A percentile compares a stretch with the other conserved stretches of the same genome.
These are phyloP conservation scores for Enteromius paludinosus DNA, from an alignment of 2,797 vertebrate genomes.

Conservation along the genomic window DNA sequence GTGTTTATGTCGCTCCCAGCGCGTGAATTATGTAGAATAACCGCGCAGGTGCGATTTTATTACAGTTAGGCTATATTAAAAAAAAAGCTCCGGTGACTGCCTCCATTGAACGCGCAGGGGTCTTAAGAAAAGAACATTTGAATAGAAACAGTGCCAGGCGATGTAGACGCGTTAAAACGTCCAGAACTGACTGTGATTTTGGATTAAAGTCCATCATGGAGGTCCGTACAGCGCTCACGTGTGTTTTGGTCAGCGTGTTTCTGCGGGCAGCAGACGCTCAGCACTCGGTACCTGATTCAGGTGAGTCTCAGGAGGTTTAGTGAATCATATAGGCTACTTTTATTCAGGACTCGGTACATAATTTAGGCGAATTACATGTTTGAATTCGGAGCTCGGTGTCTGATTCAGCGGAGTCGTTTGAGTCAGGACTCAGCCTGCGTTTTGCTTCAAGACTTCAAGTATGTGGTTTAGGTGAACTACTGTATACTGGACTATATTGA, in stretches of 20 bases:
- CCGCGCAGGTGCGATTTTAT: slow-evolving; percentile 23
- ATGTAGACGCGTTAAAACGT: slow-evolving; percentile 10
- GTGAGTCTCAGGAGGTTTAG: slow-evolving; percentile 64
- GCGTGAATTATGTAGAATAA: slow-evolving; percentile 1
- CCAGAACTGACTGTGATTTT: neutral
- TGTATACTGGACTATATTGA: neutral
- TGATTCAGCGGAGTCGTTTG: slow-evolving; percentile 6
- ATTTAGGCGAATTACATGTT: neutral
- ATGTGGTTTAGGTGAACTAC: neutral
- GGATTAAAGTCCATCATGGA: slow-evolving; percentile 65
- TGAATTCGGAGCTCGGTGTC: neutral
- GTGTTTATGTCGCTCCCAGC: neutral
- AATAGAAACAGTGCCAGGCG: neutral
- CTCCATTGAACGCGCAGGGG: neutral
- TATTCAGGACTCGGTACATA: neutral
- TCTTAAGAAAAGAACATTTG: neutral
- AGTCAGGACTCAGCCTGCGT: neutral
- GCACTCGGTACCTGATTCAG: slow-evolving; percentile 71
- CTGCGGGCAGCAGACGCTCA: slow-evolving; percentile 63
- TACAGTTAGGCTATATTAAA: neutral
- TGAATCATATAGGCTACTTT: neutral
- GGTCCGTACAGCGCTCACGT: slow-evolving; percentile 57
- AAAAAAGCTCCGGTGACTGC: neutral
- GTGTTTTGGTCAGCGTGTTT: slow-evolving; percentile 65
- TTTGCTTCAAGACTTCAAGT: too few relatives aligned